These are phyloP conservation scores for Platypus cylindrus DNA, from an alignment of 2,888 invertebrate genomes.

Conservation along the genomic window DNA sequence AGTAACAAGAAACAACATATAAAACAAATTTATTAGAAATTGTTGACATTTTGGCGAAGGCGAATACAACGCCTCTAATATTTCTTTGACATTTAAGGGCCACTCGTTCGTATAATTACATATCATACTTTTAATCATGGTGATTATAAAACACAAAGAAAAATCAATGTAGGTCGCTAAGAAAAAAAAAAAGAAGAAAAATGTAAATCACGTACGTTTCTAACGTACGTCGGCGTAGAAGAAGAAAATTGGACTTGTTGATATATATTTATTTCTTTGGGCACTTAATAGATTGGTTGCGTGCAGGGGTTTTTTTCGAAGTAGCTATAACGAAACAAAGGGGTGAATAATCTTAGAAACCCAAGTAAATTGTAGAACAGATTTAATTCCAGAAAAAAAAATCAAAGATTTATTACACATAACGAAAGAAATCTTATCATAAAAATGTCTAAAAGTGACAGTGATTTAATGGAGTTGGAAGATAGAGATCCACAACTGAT, in stretches of 20 bases:
- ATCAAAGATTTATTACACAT: conserved; percentile 2
- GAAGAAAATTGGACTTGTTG: conserved; percentile 10
- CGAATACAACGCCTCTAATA: no score
- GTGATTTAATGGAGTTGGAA: conserved; percentile 37
- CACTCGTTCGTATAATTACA: no score
- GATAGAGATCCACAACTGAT: conserved; percentile 58
- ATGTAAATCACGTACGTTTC: no score
- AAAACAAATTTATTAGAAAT: no score
- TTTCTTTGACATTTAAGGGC: no score
- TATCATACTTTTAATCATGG: no score
- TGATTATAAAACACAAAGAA: no score
- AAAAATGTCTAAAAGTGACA: conserved; percentile 2
- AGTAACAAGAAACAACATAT: no score
- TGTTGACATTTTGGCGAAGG: no score
- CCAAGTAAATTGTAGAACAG: not conserved
- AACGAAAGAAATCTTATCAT: conserved; percentile 3
- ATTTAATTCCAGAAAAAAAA: not conserved
- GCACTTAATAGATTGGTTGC: conserved; percentile 6
- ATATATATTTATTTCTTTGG: conserved; percentile 9
- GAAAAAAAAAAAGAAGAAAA: no score
- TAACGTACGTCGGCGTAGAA: conserved; percentile 3
- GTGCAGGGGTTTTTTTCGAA: conserved; percentile 5
- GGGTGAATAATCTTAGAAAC: conserved; percentile 11
- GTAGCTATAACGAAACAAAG: conserved; percentile 4
- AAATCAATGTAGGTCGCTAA: no score